Conservation (phyloP, 1,140 invertebrate genomes). For the Centruroides sculpturatus region DNA sequence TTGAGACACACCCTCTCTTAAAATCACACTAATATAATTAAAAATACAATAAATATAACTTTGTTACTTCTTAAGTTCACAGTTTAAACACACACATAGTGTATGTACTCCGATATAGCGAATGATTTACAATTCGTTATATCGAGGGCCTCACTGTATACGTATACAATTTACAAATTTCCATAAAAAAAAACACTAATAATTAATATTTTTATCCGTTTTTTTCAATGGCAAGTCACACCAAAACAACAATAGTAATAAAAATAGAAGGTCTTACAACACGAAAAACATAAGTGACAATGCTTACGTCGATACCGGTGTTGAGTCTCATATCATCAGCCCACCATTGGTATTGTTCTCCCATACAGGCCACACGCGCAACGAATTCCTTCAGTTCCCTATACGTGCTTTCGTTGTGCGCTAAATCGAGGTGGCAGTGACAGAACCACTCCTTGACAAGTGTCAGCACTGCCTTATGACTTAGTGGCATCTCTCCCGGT, state of each 20-base stretch:
- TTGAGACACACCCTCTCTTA: too few species aligned
- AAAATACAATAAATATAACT: too few species aligned
- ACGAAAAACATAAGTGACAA: not conserved
- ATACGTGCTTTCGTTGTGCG: slow-evolving; percentile 19
- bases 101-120: too few species aligned
- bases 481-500: slow-evolving; percentile 27
- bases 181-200: too few species aligned
- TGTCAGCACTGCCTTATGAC: slow-evolving; percentile 22
- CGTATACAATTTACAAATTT: too few species aligned
- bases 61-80: too few species aligned
- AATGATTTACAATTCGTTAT: too few species aligned
- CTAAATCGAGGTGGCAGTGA: slow-evolving; percentile 10
- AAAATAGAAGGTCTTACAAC: not conserved
- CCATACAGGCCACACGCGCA: slow-evolving; percentile 30
- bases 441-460: slow-evolving; percentile 4
- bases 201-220: too few species aligned
- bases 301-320: not conserved
- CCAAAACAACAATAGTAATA: not conserved
- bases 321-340: slow-evolving; percentile 27
- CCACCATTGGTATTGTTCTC: slow-evolving; percentile 36
- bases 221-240: not conserved
- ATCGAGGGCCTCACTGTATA: too few species aligned
- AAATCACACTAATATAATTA: too few species aligned
- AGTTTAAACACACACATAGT: too few species aligned
- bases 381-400: slow-evolving; percentile 35